A percentile compares a stretch with the other conserved stretches of the same genome.
Evolutionary conservation across 1,140 invertebrate species (phyloP).

Genomic region (Caenorhabditis brenneri): DNA sequence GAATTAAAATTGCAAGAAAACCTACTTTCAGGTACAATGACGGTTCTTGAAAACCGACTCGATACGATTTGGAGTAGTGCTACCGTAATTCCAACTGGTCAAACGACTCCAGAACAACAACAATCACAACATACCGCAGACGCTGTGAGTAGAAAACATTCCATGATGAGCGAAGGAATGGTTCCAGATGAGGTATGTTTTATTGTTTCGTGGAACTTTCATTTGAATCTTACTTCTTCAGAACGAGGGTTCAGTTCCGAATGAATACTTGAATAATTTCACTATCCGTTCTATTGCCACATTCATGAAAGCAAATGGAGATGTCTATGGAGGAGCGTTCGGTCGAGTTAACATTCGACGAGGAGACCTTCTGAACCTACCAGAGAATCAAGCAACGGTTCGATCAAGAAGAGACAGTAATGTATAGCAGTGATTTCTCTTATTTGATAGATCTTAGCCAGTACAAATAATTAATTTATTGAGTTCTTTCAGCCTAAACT

Average conservation of each 20-base stretch:
- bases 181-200: constrained; percentile 18
- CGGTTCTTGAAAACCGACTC: constrained; percentile 29
- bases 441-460: background rate
- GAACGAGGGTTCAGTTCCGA: constrained; percentile 19
- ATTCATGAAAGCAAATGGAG: constrained; percentile 35
- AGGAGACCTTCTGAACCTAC: constrained; percentile 1
- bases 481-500: background rate
- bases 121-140: background rate
- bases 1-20: background rate
- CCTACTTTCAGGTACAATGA: constrained; percentile 1
- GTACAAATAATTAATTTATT: constrained; percentile 12
- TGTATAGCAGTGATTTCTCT: background rate
- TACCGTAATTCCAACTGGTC: background rate
- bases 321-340: constrained; percentile 49
- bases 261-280: constrained; percentile 45
- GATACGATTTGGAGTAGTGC: constrained; percentile 13
- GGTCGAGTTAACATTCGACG: constrained; percentile 43
- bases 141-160: background rate
- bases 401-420: constrained; percentile 15
- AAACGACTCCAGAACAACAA: background rate
- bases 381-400: constrained; percentile 25
- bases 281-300: constrained; percentile 46
- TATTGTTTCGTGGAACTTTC: no score
- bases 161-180: constrained; percentile 7
- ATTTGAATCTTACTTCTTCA: background rate